Base-by-base conservation (phyloP, 2,797 vertebrate species). In the Chaunax sp. region DNA sequence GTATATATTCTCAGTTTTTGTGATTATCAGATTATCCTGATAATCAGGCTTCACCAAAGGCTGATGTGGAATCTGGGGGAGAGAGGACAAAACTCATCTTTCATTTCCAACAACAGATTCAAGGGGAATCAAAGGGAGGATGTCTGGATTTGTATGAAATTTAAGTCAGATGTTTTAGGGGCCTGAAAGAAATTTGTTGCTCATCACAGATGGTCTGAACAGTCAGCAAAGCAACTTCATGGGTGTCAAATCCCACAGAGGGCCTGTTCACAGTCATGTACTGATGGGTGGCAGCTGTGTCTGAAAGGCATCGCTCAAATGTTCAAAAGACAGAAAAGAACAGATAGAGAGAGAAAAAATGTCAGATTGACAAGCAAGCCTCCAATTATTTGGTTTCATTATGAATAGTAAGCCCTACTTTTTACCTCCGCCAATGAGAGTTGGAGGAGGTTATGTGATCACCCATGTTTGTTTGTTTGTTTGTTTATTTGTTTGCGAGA, bases 201-300 rank as follows among this genome's bases (percentile, higher is more conserved):
- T 68, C 61, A 53, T 66, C 40, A 44, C 18, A 61, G 26, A 51
- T 28, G 40, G 69, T 71, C 23, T 63, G 45, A 58, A 23, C 47
- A 45, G n/a, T 54, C 38, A 54, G 30, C 2, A 18, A 49, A 44
- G 15, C 75, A 40, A 65, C 5, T 38, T 18, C 0, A 35, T 66
- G 8, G 37, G 23, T 74, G 60, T 57, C n/a, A 65, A 13, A 57
- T 77, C 7, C 10, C 20, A 55, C 45, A 16, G 22, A 30, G 50
- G 63, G 60, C 55, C 14, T 22, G 20, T 62, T 69, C 64, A 52
- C 12, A 64, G 57, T 47, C 55, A 45, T 23, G 56, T n/a, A 40
- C 33, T 64, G 56, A 66, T 47, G 23, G 40, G 63, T 65, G 56
- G 47, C 45, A 65, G 33, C 57, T 77, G 52, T 63, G 41, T 55